Evolutionary conservation across 2,888 invertebrate genomes (phyloP).

Genomic region (Leucophenga montana): DNA sequence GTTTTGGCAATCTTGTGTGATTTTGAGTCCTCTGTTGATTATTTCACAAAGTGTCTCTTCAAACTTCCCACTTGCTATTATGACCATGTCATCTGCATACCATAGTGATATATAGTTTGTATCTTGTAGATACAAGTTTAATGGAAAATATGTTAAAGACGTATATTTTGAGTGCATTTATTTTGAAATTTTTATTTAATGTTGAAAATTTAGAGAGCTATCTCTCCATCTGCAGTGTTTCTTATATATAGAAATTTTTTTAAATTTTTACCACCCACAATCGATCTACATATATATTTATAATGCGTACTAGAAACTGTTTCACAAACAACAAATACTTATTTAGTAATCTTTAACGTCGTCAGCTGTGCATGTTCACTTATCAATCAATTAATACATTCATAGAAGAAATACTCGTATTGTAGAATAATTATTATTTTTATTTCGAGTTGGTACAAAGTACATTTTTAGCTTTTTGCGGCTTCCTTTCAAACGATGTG

Average conservation of each 20-base stretch:
- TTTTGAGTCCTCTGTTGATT: too few relatives aligned
- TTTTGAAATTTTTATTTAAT: too few relatives aligned
- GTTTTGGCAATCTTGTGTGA: too few relatives aligned
- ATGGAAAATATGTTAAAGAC: too few relatives aligned
- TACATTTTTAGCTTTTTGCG: slow-evolving; percentile 18
- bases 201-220: too few relatives aligned
- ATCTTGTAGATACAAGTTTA: too few relatives aligned
- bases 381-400: neutral
- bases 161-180: too few relatives aligned
- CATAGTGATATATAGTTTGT: too few relatives aligned
- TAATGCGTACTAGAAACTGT: neutral
- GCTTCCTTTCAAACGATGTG: slow-evolving; percentile 12
- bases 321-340: neutral
- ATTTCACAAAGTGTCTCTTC: too few relatives aligned
- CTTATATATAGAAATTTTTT: neutral
- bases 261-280: neutral
- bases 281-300: neutral
- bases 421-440: neutral
- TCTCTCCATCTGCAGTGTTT: too few relatives aligned
- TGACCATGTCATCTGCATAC: too few relatives aligned
- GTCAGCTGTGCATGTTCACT: slow-evolving; percentile 2
- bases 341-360: neutral
- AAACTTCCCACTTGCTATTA: too few relatives aligned
- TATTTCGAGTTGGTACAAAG: slow-evolving; percentile 8
- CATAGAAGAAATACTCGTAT: neutral